Evolutionary conservation across 2,113 vertebrate species (phyloP).

Genomic region (Entelurus aequoreus): DNA sequence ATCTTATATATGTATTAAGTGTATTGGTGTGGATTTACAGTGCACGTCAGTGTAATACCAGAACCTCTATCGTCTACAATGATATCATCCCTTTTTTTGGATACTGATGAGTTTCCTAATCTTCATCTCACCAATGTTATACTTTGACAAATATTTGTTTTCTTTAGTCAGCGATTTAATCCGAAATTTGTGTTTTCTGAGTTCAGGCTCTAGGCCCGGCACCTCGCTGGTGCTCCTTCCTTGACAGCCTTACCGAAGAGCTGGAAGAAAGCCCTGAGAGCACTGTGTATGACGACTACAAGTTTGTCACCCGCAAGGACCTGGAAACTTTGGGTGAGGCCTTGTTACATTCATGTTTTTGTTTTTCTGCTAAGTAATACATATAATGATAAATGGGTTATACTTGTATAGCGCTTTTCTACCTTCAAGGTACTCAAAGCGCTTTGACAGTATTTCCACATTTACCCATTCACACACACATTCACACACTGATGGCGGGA

Average conservation of each 20-base stretch:
- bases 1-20: background rate
- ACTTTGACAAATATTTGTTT: background rate
- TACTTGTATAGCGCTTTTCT: no score
- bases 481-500: no score
- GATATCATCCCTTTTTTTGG: background rate
- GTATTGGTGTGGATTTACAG: background rate
- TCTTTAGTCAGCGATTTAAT: background rate
- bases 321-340: slow-evolving; percentile 88
- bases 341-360: background rate
- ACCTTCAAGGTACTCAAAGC: no score
- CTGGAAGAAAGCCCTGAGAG: slow-evolving; percentile 94
- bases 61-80: background rate
- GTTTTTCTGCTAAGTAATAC: background rate
- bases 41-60: background rate
- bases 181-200: slow-evolving; percentile 1
- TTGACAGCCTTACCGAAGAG: slow-evolving; percentile 94
- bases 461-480: no score
- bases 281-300: slow-evolving; percentile 97
- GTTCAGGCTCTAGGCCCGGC: slow-evolving; percentile 89
- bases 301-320: slow-evolving; percentile 93
- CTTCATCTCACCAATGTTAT: background rate
- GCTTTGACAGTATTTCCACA: no score
- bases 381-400: no score
- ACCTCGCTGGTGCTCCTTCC: slow-evolving; percentile 94
- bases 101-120: background rate